These are phyloP conservation scores for Montifringilla adamsi DNA, from an alignment of 2,113 vertebrate genomes.

Conservation along the genomic window DNA sequence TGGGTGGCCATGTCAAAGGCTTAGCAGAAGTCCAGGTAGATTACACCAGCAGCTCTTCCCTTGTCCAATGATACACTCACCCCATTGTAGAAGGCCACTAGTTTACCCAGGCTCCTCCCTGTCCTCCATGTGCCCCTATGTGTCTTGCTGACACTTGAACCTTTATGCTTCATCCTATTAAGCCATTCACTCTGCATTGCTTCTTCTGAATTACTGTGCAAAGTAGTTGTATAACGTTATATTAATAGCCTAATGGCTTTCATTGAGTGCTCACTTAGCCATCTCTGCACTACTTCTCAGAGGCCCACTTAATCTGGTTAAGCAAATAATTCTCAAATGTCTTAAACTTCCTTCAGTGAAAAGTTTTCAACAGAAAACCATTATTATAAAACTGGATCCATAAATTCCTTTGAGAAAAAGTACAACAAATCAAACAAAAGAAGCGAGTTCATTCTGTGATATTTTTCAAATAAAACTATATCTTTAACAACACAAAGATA, in stretches of 20 bases:
- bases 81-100: background rate
- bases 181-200: background rate
- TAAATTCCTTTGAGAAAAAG: background rate
- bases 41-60: background rate
- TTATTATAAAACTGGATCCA: background rate
- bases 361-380: background rate
- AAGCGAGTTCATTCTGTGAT: background rate
- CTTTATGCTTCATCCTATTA: background rate
- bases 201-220: background rate
- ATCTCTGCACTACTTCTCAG: background rate
- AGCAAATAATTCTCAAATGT: background rate
- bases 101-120: background rate
- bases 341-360: background rate
- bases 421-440: background rate
- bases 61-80: background rate
- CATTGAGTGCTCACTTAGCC: background rate
- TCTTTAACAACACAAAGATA: background rate
- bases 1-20: background rate
- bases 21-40: background rate
- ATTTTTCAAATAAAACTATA: background rate
- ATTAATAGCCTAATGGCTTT: background rate
- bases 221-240: background rate
- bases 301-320: background rate
- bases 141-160: background rate
- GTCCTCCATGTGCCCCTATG: background rate